Evolutionary conservation across 2,888 invertebrate genomes (phyloP), one percentile per base, ranked within the genome.

Genomic region (Pediacus dermestoides): DNA sequence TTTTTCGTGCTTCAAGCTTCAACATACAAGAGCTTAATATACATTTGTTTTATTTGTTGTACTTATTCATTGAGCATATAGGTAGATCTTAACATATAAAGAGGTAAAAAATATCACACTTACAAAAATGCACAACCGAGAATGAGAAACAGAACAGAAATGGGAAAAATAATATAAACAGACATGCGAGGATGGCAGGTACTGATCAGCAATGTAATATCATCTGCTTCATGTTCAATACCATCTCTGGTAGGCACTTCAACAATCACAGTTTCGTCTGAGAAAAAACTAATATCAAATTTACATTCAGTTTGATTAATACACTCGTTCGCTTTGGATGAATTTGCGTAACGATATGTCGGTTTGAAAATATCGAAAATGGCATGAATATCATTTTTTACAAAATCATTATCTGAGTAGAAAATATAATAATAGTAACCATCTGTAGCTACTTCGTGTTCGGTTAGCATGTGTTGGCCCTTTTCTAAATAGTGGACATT

Each of bases 381-480:
- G 3, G 85, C 86, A 68, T 88, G 85, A 54, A 90, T 85, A 60
- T 86, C 82, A 67, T 89, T 90, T 30, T 74, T 77, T 6, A 84
- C 80, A 52, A 81, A 72, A 64, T 88, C 88, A 69, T 89, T 88
- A 63, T 90, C 88, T 55, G 87, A 88, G 61, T 88, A 89, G 68
- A 90, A 89, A 52, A 90, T 88, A 57, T 89, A 90, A 68, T 90
- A 90, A 64, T 89, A 90, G 68, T 89, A 89, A 4, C 88, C 89
- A 61, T 88, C 84, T 33, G 78, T 73, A 21, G 76, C 71, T 13
- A 89, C 82, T 49, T 85, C 78, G 55, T 89, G 87, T 39, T 75
- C 76, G 1, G 79, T 76, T 44, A 78, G 72, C 72, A 86, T 81
- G 48, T 82, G 82, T 14, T 80, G 78, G 3, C 80, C 80, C 39